Conservation (phyloP, 2,797 vertebrate genomes). For the Phoxinus dragarum region DNA sequence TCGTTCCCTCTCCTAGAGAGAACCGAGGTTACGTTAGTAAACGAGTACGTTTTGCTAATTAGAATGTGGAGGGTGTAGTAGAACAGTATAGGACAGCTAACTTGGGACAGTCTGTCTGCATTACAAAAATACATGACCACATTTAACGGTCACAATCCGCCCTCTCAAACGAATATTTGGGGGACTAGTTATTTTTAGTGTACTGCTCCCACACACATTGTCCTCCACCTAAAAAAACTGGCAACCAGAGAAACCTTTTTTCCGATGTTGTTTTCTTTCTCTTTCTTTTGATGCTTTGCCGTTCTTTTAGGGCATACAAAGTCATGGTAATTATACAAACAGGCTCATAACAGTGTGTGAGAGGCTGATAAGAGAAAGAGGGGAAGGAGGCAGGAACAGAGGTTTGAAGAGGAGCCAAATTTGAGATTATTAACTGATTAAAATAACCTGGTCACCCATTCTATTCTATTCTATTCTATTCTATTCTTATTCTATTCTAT, state of each 20-base stretch:
- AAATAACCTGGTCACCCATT: conserved; percentile 37
- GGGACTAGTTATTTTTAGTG: conserved; percentile 71
- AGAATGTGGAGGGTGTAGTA: conserved; percentile 1
- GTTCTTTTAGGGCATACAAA: conserved; percentile 25
- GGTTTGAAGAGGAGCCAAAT: conserved; percentile 67
- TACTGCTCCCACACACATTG: conserved; percentile 66
- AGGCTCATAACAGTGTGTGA: conserved; percentile 53
- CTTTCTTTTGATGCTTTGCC: conserved; percentile 29
- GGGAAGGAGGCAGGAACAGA: conserved; percentile 64
- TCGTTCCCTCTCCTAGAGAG: too few relatives aligned
- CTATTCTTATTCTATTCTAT: background rate
- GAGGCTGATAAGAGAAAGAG: conserved; percentile 76
- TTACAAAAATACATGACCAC: conserved; percentile 22
- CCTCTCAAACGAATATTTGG: conserved; percentile 64
- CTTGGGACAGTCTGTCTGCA: conserved; percentile 5
- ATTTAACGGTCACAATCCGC: conserved; percentile 45
- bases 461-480: background rate
- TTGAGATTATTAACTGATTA: conserved; percentile 53
- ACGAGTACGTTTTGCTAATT: too few relatives aligned
- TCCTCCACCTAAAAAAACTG: conserved; percentile 51
- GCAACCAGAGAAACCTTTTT: conserved; percentile 53
- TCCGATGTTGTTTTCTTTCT: conserved; percentile 59
- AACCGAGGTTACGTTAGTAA: too few relatives aligned
- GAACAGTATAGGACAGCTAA: conserved; percentile 39
- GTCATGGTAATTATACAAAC: conserved; percentile 53